These are phyloP conservation scores for Hyla sarda DNA, from an alignment of 2,113 vertebrate species.

Conservation along the genomic window DNA sequence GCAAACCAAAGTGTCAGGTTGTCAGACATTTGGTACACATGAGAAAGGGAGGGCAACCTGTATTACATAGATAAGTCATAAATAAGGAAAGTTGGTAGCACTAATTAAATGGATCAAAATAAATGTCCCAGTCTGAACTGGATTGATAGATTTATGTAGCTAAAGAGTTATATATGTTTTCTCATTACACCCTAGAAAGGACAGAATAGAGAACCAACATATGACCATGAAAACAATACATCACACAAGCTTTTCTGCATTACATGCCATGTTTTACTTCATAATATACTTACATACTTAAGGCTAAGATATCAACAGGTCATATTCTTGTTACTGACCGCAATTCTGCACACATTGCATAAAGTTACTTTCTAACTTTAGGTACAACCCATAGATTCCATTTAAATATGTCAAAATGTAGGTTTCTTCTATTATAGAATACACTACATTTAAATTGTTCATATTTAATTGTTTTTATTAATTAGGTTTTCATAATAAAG, in stretches of 20 bases:
- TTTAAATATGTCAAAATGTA: neutral
- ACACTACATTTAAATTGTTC: neutral
- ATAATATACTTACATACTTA: too few relatives aligned
- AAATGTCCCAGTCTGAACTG: neutral
- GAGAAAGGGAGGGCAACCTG: constrained; percentile 13
- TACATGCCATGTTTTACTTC: neutral
- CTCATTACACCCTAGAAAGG: neutral
- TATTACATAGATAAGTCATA: constrained; percentile 4
- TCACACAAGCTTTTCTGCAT: neutral
- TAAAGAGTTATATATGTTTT: neutral
- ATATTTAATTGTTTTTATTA: neutral
- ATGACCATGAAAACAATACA: too few relatives aligned
- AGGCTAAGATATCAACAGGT: too few relatives aligned
- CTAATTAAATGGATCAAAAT: neutral
- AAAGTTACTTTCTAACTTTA: neutral
- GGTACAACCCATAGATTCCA: neutral
- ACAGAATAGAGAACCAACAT: neutral
- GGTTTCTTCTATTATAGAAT: neutral
- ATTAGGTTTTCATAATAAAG: neutral
- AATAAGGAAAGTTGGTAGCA: neutral
- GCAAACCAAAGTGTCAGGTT: constrained; percentile 28
- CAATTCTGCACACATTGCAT: neutral
- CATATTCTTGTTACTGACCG: too few relatives aligned
- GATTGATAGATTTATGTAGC: neutral
- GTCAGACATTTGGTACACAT: constrained; percentile 45